These are phyloP conservation scores for Trissolcus brochymenae DNA, from an alignment of 2,888 invertebrate genomes.

Conservation along the genomic window DNA sequence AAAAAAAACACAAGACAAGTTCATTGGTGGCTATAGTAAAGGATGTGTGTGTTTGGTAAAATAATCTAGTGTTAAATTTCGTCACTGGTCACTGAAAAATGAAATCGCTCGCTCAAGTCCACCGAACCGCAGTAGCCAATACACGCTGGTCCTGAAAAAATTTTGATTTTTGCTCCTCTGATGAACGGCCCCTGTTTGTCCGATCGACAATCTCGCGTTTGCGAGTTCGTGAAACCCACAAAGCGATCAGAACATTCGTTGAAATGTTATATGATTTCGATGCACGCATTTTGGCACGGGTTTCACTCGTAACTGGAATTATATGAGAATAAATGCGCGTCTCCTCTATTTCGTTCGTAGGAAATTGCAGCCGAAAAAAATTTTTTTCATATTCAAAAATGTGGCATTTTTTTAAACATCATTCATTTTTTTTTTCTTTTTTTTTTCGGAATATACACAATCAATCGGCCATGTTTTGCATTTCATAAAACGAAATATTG, in stretches of 20 bases:
- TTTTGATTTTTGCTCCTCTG: constrained; percentile 13
- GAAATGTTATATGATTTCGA: no score
- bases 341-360: background rate
- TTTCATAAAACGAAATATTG: background rate
- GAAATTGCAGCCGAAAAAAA: background rate
- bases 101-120: constrained; percentile 56
- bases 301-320: no score
- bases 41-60: constrained; percentile 45
- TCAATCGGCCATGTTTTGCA: constrained; percentile 1
- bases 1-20: constrained; percentile 12
- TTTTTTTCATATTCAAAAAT: no score
- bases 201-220: no score
- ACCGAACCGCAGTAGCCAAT: constrained; percentile 29
- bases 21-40: constrained; percentile 52
- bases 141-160: constrained; percentile 16
- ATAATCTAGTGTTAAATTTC: constrained; percentile 44
- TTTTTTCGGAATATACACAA: background rate
- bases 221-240: background rate
- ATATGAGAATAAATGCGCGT: no score
- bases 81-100: constrained; percentile 51
- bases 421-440: background rate
- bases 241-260: constrained; percentile 12
- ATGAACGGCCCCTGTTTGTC: no score
- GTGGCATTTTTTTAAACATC: no score
- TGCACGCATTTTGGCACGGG: no score